Base-by-base conservation (phyloP, 2,797 vertebrate species). In the Geotrypetes seraphini region DNA sequence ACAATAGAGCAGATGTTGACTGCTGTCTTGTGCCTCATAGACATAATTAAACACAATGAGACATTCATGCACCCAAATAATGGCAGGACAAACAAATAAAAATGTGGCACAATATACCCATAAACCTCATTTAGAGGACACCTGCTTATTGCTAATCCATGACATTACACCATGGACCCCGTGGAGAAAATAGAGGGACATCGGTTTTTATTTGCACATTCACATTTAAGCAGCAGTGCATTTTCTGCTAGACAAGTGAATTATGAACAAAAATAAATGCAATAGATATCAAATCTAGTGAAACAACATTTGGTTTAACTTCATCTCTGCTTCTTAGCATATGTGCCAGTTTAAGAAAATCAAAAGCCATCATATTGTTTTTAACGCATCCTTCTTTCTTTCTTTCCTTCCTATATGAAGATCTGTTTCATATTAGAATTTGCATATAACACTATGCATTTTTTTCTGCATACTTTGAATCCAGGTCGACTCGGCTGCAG, bases 1-100 rank as follows among this genome's bases (percentile, higher is more conserved):
- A 87, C 81, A 88, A 84, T 70, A 53, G 70, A 77, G 54, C 86
- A 88, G 84, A 81, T 87, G 85, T 69, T 75, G 69, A 55, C 63
- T 74, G 70, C 68, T 76, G 75, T 68, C 66, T 74, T 68, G 59
- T 74, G 72, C 73, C 73, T 81, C 62, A 39, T 65, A 79, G 78
- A 79, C 69, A 78, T 70, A 77, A 81, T 74, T 76, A 73, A 72
- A 72, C 47, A 78, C 75, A 80, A 81, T 50, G 68, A 74, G 63
- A 66, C 65, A 65, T 60, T 74, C 73, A 37, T 2, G 8, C 50
- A 58, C 49, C 57, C 69, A 59, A 54, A 69, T 52, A 71, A 85
- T 43, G 79, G 75, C n/a, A 62, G 71, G 64, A 69, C 73, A 72
- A 73, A 69, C 22, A 67, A 62, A 57, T 39, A 50, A 39, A 50